These are phyloP conservation scores for Branchipolynoe longqiensis DNA, from an alignment of 2,888 invertebrate species.

Conservation along the genomic window DNA sequence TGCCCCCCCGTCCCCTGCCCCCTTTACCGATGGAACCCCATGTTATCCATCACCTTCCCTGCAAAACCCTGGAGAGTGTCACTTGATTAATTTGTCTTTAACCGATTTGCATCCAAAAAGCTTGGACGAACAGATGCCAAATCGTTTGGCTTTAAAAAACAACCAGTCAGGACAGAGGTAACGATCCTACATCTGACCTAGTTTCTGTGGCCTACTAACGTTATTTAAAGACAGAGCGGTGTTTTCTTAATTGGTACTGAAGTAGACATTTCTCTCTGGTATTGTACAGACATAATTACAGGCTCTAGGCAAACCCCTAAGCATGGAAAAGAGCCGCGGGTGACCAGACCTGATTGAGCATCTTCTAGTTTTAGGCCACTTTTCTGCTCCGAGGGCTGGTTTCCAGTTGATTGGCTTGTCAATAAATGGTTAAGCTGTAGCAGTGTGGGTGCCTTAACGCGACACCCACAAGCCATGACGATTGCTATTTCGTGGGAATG, in stretches of 20 bases:
- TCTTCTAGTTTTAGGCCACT: slow-evolving; percentile 26
- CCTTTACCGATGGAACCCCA: background rate
- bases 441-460: background rate
- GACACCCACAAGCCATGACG: background rate
- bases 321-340: slow-evolving; percentile 22
- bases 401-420: slow-evolving; percentile 13
- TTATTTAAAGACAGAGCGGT: slow-evolving; percentile 37
- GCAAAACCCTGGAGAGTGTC: too few species aligned
- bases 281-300: slow-evolving; percentile 32
- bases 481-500: slow-evolving; percentile 16
- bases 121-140: slow-evolving; percentile 54
- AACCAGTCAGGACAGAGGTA: slow-evolving; percentile 54
- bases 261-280: slow-evolving; percentile 1
- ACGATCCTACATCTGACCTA: slow-evolving; percentile 42
- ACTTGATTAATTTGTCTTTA: slow-evolving; percentile 32
- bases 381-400: slow-evolving; percentile 34
- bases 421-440: slow-evolving; percentile 15
- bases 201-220: slow-evolving; percentile 53
- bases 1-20: too few species aligned
- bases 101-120: slow-evolving; percentile 56
- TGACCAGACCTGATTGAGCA: background rate
- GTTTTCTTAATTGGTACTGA: slow-evolving; percentile 36
- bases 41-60: too few species aligned
- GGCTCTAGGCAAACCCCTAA: slow-evolving; percentile 47
- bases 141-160: slow-evolving; percentile 55